phyloP scores from a whole-genome alignment of 2,113 vertebrate genomes.

The Strigops habroptila region DNA sequence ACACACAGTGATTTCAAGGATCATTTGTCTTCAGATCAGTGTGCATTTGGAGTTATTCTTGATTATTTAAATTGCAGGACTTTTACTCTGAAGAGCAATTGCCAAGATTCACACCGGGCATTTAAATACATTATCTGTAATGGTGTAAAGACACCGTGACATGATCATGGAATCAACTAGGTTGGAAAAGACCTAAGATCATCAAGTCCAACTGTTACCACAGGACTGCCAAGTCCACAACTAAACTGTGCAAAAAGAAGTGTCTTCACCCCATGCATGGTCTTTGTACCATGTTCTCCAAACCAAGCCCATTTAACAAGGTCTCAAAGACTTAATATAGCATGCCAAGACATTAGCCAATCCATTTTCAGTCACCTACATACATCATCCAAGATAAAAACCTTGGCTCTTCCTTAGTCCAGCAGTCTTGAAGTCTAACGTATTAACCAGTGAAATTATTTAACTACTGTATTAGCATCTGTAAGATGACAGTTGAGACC shows the following conservation, averaged over 20 bases:
- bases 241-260: background rate
- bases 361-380: background rate
- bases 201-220: background rate
- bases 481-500: background rate
- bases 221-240: background rate
- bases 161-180: background rate
- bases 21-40: background rate
- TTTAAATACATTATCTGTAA: background rate
- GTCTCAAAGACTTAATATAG: background rate
- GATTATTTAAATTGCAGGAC: background rate
- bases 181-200: background rate
- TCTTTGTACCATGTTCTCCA: background rate
- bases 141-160: background rate
- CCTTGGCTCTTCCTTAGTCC: background rate
- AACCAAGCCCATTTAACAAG: background rate
- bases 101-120: background rate
- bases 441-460: background rate
- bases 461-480: background rate
- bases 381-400: background rate
- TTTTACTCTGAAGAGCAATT: background rate
- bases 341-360: background rate
- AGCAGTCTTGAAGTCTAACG: background rate
- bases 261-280: background rate
- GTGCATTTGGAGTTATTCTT: background rate
- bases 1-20: background rate